Base-by-base conservation (phyloP, 1,140 invertebrate genomes). In the Cotesia vestalis region DNA sequence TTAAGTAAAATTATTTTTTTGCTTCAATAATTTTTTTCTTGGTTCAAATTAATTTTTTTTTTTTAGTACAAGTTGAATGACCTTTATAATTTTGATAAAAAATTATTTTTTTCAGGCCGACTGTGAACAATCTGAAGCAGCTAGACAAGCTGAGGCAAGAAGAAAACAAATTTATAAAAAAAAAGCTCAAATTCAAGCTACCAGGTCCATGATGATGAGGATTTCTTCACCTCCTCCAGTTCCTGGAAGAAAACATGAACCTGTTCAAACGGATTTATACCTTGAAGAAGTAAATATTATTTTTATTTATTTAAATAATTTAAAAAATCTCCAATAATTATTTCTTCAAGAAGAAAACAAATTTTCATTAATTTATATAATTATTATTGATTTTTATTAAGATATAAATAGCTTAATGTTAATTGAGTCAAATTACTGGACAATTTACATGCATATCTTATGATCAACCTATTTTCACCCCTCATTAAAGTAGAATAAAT, bases 231-330 rank as follows among this genome's bases (percentile, higher is more conserved):
- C 93, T 40, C 92, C 92, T 5, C 90, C 92, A 4, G 91, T 95
- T 9, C 88, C 91, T 55, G 94, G 95, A 12, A 89, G 95, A 71
- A 90, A 91, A 71, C 94, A 96, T 84, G 93, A 94, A 76, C 91
- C 91, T 62, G 90, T 96, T 20, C 95, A 97, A 88, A 97, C 95
- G 0, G 95, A 97, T 70, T 84, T 90, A 71, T 96, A 94, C 83
- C 89, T 97, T 27, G 95, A 97, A 83, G 95, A 96, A 88, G 89
- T 94, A 14, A 51, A 35, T 38, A n/a, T 17, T 8, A 60, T 64
- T 20, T 40, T 9, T 11, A 35, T 4, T 2, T 63, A 38, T 4
- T 14, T 2, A 20, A 51, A 20, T 35, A 62, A 12, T 62, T 35
- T 68, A 52, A 59, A 59, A 68, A 17, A 40, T 63, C 52, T 64